phyloP scores from a whole-genome alignment of 1,140 invertebrate genomes.

The Nilaparvata lugens region DNA sequence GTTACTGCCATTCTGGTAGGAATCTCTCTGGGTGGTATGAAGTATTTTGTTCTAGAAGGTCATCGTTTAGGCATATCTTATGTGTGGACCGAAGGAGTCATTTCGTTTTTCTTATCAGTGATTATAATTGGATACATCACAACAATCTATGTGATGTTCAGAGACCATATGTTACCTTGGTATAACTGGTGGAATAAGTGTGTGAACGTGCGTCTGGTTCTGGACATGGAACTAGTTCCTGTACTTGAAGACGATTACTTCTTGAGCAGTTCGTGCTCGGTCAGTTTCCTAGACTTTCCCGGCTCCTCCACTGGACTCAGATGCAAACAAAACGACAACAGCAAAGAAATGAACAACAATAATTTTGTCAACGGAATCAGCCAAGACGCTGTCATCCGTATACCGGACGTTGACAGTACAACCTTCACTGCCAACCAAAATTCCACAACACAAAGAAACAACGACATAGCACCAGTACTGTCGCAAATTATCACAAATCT shows the following conservation, averaged over 20 bases:
- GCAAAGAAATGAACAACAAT: background rate
- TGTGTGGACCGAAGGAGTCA: constrained; percentile 16
- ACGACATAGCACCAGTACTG: background rate
- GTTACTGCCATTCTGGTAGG: constrained; percentile 35
- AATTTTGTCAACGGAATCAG: too few relatives aligned
- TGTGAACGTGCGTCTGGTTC: constrained; percentile 35
- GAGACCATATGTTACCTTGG: constrained; percentile 38
- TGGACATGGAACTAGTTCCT: constrained; percentile 7
- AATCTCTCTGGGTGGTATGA: constrained; percentile 37
- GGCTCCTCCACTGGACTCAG: background rate
- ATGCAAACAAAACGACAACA: background rate
- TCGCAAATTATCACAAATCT: background rate
- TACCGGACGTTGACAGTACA: background rate
- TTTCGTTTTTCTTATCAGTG: constrained; percentile 39
- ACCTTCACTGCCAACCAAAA: background rate
- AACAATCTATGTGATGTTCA: constrained; percentile 41
- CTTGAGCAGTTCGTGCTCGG: background rate
- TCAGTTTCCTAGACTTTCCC: background rate
- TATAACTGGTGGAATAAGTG: constrained; percentile 37
- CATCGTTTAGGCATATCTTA: background rate
- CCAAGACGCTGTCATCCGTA: background rate
- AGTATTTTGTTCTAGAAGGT: constrained; percentile 6
- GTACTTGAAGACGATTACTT: background rate
- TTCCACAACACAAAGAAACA: background rate
- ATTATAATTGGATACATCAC: constrained; percentile 41